These are phyloP conservation scores for Megaleporinus macrocephalus DNA, from an alignment of 2,113 vertebrate genomes.

Conservation along the genomic window DNA sequence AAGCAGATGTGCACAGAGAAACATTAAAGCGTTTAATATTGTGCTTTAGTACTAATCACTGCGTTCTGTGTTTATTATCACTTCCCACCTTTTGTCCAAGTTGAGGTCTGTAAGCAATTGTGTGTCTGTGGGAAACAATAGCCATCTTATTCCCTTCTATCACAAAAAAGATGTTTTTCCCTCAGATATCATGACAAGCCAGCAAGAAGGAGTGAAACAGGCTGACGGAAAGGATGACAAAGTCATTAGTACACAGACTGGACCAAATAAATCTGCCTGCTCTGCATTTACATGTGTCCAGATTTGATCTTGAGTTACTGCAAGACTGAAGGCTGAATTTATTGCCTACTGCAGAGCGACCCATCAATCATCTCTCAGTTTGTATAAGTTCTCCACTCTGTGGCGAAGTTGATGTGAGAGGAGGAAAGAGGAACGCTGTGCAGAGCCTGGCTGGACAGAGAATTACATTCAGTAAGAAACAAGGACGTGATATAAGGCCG, in stretches of 20 bases:
- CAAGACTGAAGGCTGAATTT: neutral
- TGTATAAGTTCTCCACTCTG: neutral
- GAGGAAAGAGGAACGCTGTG: neutral
- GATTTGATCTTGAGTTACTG: neutral
- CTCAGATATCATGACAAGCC: neutral
- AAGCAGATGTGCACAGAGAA: too few species aligned
- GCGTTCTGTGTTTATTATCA: too few species aligned
- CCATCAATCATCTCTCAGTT: neutral
- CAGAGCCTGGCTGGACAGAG: neutral
- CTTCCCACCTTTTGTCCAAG: too few species aligned
- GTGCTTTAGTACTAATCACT: too few species aligned
- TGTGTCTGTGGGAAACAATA: neutral
- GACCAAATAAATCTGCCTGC: neutral
- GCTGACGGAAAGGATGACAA: neutral
- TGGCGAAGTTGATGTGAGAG: neutral
- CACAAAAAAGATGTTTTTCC: neutral
- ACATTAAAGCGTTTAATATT: too few species aligned
- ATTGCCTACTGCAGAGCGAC: neutral
- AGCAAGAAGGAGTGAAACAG: neutral
- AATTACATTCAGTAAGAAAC: neutral
- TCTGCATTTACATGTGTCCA: neutral
- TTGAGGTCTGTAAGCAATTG: too few species aligned
- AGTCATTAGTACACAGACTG: neutral
- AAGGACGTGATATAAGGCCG: neutral
- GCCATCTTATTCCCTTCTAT: neutral